Base-by-base conservation (phyloP, 2,113 vertebrate species). In the Ranitomeya variabilis region DNA sequence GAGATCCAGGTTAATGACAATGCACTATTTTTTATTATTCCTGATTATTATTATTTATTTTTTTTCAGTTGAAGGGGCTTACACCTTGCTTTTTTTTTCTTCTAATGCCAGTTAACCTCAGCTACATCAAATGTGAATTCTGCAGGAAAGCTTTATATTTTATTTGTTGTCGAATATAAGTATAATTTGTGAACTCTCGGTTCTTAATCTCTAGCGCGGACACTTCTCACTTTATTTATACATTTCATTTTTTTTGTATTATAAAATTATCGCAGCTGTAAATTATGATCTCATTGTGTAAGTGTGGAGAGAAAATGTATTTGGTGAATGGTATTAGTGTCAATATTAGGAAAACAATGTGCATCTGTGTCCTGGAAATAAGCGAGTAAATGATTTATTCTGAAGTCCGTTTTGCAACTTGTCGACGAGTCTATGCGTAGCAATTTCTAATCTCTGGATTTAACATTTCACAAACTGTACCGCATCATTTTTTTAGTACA, bases 401-500 rank as follows among this genome's bases (percentile, higher is more conserved):
- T 94, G 77, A 93, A 91, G 91, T 95, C 92, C 89, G 89, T 94
- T 95, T 93, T 86, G 92, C 94, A 91, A 87, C 86, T 67, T 93
- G 93, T 95, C 95, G 94, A 95, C 95, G 95, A 92, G 95, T 95
- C 95, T 95, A 94, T 96, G 95, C 90, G 92, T 94, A 86, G 93
- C 94, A 93, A 64, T 95, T 95, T 94, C 79, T 92, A 92, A 93
- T 95, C 93, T 93, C 93, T 94, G 94, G 92, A 95, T 95, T 96
- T 94, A 93, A 94, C 93, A 94, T 95, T 96, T 94, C 94, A 96
- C 94, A 95, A 95, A 94, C 96, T 96, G 95, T 96, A 96, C 94
- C 93, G 93, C 95, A 94, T 95, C 95, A 92, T 95, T 95, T 76
- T 66, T 95, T 94, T 91, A 97, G 96, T 97, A 96, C 96, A 96